These are phyloP conservation scores for Oryctes rhinoceros DNA, from an alignment of 1,140 invertebrate genomes.

Conservation along the genomic window DNA sequence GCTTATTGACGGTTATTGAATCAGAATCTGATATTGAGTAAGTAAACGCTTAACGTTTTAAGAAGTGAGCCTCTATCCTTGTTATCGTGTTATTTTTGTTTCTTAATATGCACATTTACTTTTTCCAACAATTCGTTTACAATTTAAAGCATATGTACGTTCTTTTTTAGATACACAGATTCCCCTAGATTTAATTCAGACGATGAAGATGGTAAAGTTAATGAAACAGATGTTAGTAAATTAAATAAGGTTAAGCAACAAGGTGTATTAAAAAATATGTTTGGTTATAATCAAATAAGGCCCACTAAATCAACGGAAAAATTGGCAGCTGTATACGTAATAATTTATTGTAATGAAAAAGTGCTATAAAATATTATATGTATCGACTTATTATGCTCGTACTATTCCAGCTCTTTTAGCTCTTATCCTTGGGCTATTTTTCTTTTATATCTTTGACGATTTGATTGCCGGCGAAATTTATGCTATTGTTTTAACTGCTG, in stretches of 20 bases:
- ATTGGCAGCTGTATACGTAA: constrained; percentile 45
- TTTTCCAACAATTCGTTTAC: neutral
- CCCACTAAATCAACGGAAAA: constrained; percentile 45
- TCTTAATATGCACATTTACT: neutral
- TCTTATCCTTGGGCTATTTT: constrained; percentile 54
- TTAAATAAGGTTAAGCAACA: neutral
- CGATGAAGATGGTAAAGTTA: neutral
- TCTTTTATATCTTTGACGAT: constrained; percentile 41
- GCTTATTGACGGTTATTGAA: constrained; percentile 4
- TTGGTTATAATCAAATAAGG: constrained; percentile 3
- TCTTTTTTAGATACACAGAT: constrained; percentile 17
- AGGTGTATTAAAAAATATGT: neutral
- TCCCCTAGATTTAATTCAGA: constrained; percentile 3
- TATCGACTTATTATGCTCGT: constrained; percentile 35
- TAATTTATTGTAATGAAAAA: constrained; percentile 45
- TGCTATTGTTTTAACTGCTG: constrained; percentile 54
- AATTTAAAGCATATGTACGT: neutral
- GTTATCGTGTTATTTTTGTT: neutral
- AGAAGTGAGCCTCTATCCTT: neutral
- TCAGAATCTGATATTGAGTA: constrained; percentile 35
- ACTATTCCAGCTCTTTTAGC: constrained; percentile 56
- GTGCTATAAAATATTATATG: neutral
- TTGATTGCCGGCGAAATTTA: constrained; percentile 52
- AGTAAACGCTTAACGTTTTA: constrained; percentile 16
- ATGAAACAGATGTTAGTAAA: neutral